A percentile compares a stretch with the other conserved stretches of the same genome.
Evolutionary conservation across 2,797 vertebrate genomes (phyloP).

Genomic region (Ctenopoma multispine): DNA sequence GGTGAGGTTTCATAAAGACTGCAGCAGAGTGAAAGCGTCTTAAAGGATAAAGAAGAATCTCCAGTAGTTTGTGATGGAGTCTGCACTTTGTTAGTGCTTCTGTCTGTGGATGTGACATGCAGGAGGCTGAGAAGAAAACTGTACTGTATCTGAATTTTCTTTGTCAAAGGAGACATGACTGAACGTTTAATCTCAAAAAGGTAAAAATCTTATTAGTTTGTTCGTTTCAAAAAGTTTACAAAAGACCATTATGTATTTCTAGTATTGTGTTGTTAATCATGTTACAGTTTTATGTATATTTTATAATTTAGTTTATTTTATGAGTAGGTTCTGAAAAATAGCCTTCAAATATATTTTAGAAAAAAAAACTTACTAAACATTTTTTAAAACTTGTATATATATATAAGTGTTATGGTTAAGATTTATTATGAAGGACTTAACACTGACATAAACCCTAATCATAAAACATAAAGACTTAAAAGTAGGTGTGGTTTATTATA

Average conservation of each 20-base stretch:
- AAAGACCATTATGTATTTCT: neutral
- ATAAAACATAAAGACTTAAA: conserved; percentile 12
- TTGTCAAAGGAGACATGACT: neutral
- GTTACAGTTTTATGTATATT: too few species aligned
- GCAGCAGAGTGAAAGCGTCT: neutral
- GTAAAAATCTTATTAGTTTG: conserved; percentile 28
- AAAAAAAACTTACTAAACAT: neutral
- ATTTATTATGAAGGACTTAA: neutral
- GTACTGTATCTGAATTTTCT: conserved; percentile 4
- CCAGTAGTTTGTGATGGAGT: neutral
- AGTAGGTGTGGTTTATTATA: neutral
- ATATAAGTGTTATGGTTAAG: too few species aligned
- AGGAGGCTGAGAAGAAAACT: conserved; percentile 10
- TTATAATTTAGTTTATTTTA: neutral
- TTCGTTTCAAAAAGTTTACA: neutral
- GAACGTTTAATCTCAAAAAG: conserved; percentile 34
- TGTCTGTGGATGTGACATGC: conserved; percentile 15
- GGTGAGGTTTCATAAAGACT: conserved; percentile 16
- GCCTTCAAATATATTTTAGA: conserved; percentile 10
- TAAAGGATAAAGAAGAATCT: conserved; percentile 12
- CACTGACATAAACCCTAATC: neutral
- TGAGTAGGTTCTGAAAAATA: neutral
- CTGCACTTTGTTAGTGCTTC: neutral
- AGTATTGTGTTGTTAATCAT: too few species aligned
- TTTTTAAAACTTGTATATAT: too few species aligned